Conservation (phyloP, 2,797 vertebrate species). For the Tachyglossus aculeatus region DNA sequence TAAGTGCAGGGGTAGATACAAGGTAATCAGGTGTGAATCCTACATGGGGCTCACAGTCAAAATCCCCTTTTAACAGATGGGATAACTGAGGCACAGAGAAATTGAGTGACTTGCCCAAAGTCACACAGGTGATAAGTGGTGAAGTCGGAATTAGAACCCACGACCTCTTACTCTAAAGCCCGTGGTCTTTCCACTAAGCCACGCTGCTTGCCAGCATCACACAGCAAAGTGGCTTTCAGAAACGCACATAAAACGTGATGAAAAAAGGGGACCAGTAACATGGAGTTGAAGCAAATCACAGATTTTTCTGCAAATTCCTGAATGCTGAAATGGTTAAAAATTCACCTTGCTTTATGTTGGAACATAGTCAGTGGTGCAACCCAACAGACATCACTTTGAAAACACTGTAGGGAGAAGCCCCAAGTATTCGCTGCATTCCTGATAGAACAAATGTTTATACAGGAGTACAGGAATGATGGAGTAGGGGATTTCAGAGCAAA, state of each 20-base stretch:
- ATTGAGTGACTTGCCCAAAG: too few species aligned
- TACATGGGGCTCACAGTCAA: too few species aligned
- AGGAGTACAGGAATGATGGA: conserved; percentile 18
- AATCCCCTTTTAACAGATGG: too few species aligned
- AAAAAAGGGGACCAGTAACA: neutral
- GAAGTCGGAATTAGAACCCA: too few species aligned
- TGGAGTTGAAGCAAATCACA: conserved; percentile 9
- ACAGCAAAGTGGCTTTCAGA: conserved; percentile 28
- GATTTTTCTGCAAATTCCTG: conserved; percentile 1
- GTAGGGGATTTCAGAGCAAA: neutral
- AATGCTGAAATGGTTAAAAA: conserved; percentile 41
- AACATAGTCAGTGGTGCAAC: neutral
- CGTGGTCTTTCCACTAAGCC: too few species aligned
- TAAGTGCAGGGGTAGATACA: too few species aligned
- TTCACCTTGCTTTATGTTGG: conserved; percentile 14
- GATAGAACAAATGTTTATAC: neutral
- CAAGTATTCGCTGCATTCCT: conserved; percentile 27
- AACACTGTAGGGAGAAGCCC: conserved; percentile 4
- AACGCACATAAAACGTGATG: neutral
- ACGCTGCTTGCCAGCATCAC: conserved; percentile 10
- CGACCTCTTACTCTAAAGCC: too few species aligned
- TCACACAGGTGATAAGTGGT: too few species aligned
- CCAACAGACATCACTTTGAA: conserved; percentile 2
- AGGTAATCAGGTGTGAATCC: too few species aligned
- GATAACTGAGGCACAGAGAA: too few species aligned